These are phyloP conservation scores for Holacanthus passer DNA, from an alignment of 2,113 vertebrate genomes.

Conservation along the genomic window DNA sequence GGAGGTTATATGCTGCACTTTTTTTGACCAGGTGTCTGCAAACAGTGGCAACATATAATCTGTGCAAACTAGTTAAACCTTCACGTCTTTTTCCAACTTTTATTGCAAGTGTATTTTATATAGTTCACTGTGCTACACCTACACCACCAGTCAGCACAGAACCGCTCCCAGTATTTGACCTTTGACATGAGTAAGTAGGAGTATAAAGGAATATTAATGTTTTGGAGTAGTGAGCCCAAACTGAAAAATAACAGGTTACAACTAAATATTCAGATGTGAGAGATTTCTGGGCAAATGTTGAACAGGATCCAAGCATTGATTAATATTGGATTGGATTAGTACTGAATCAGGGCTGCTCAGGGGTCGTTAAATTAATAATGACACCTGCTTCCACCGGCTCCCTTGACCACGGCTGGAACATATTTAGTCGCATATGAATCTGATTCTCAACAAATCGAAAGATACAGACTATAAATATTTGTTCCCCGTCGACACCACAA, in stretches of 20 bases:
- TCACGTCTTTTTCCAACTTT: background rate
- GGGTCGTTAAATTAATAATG: conserved; percentile 5
- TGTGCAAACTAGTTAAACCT: conserved; percentile 6
- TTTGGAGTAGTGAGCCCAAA: background rate
- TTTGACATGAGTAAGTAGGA: no score
- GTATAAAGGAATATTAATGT: background rate
- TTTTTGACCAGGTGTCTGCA: background rate
- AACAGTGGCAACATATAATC: background rate
- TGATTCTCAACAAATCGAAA: background rate
- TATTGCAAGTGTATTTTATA: background rate
- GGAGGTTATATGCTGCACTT: background rate
- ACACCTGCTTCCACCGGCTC: background rate
- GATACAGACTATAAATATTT: background rate
- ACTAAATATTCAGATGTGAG: background rate
- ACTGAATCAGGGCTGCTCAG: background rate
- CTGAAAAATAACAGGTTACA: background rate
- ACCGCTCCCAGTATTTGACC: background rate
- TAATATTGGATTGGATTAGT: background rate
- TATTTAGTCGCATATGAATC: background rate
- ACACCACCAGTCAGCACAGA: background rate
- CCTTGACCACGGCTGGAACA: no score
- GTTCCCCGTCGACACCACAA: background rate
- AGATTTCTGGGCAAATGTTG: background rate
- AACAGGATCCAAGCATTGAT: background rate
- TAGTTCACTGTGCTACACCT: background rate